A percentile compares a stretch with the other conserved stretches of the same genome.
phyloP scores from a whole-genome alignment of 2,888 invertebrate genomes.

The Troides oblongomaculatus region DNA sequence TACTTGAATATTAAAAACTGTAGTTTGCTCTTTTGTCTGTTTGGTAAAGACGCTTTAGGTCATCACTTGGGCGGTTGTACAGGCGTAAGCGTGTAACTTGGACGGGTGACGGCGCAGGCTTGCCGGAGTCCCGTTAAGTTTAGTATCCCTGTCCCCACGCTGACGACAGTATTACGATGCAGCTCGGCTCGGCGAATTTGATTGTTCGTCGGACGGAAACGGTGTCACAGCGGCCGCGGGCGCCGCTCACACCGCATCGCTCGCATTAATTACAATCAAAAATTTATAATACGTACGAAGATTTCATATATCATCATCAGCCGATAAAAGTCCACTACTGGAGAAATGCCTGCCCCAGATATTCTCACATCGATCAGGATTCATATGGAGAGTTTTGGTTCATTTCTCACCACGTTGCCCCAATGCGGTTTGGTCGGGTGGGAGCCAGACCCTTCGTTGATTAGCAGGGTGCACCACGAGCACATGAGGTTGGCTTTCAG shows the following conservation, averaged over 20 bases:
- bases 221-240: conserved; percentile 33
- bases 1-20: too few relatives aligned
- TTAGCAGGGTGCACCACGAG: too few relatives aligned
- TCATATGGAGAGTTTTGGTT: too few relatives aligned
- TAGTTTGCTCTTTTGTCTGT: too few relatives aligned
- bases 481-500: too few relatives aligned
- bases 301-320: too few relatives aligned
- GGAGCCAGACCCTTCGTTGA: too few relatives aligned
- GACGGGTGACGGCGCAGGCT: conserved; percentile 41
- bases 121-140: conserved; percentile 64
- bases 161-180: conserved; percentile 62
- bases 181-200: conserved; percentile 52
- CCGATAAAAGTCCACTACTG: too few relatives aligned
- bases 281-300: neutral
- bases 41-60: neutral
- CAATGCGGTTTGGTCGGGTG: too few relatives aligned
- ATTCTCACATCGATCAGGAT: too few relatives aligned
- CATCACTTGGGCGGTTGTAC: neutral
- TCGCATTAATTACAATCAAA: conserved; percentile 16
- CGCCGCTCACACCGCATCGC: neutral
- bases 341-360: too few relatives aligned
- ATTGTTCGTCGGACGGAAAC: conserved; percentile 44
- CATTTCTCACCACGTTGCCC: too few relatives aligned
- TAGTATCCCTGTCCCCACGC: conserved; percentile 48
- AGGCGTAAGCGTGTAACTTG: conserved; percentile 35